Evolutionary conservation across 2,797 vertebrate species (phyloP), one percentile per base, ranked within the genome.

Genomic region (Delichon dasypus): DNA sequence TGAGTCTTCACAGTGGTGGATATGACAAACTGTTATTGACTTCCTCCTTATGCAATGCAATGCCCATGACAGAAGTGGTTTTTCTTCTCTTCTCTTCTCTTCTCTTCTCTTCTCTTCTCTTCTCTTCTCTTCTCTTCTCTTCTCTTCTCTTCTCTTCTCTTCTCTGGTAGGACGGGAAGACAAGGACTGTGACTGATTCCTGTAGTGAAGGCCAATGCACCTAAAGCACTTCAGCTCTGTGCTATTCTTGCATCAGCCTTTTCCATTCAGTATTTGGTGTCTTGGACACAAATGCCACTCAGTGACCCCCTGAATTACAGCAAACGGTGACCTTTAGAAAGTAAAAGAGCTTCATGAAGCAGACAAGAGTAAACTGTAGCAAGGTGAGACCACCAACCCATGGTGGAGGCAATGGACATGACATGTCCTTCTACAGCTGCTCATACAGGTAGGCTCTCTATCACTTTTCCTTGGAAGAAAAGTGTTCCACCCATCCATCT

Each of bases 231-330:
- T 72, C 50, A 88, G 50, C n/a, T 86, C 42, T 23, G 4, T 55
- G 57, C 4, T 54, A 9, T 11, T 42, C 30, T 72, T 66, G 10
- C 20, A 16, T 20, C 29, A 34, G 44, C 8, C 26, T 58, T 83
- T 82, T 55, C 22, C 16, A 17, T 57, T 76, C 23, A 51, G 22
- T 14, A 32, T 61, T 72, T 76, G 29, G 12, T 60, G 16, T 48
- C 13, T 38, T 0, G 0, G n/a, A 8, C 20, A 62, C 0, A 0
- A 51, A 55, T 25, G 10, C 10, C 3, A 42, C 27, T 57, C 36
- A 13, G 48, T 51, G 42, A 38, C 30, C 19, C 64, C 32, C 19
- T 47, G 45, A 85, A 78, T 54, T 75, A 36, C 21, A 82, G 64
- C 5, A 64, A 71, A 67, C 25, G 67, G 40, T 42, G 53, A 47